Conservation (phyloP, 2,113 vertebrate species). For the Poecilia latipinna region DNA sequence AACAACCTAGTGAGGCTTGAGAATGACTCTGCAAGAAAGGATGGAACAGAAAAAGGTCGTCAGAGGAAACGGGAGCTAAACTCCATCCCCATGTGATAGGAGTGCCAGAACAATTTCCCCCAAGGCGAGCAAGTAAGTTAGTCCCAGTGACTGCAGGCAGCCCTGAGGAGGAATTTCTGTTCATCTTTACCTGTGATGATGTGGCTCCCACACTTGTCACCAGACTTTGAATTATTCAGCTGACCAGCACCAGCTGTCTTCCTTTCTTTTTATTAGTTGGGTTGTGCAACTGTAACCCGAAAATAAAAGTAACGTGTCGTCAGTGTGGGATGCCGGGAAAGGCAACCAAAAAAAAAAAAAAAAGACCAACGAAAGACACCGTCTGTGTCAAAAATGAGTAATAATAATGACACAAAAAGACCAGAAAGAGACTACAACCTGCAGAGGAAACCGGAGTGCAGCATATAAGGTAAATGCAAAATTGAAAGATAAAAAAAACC, state of each 20-base stretch:
- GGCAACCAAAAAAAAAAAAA: neutral
- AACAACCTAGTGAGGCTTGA: constrained; percentile 6
- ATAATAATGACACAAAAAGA: neutral
- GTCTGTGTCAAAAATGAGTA: neutral
- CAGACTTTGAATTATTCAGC: constrained; percentile 59
- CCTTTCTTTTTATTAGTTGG: constrained; percentile 1
- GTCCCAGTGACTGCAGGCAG: constrained; percentile 26
- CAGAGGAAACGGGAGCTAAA: constrained; percentile 19
- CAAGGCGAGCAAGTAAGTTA: constrained; percentile 11
- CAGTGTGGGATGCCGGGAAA: neutral
- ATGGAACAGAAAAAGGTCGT: constrained; percentile 19
- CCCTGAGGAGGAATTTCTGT: constrained; percentile 40
- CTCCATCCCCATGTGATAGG: neutral
- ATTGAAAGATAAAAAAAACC: neutral
- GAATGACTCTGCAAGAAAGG: constrained; percentile 12
- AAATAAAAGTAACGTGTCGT: neutral
- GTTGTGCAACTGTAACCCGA: neutral
- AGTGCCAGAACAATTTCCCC: constrained; percentile 29
- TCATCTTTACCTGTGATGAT: constrained; percentile 42
- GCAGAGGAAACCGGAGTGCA: neutral
- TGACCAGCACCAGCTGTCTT: constrained; percentile 17
- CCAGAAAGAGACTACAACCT: too few species aligned
- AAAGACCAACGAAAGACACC: neutral
- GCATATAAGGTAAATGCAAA: too few species aligned
- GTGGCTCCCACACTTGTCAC: constrained; percentile 23